Evolutionary conservation across 2,113 vertebrate species (phyloP).

Genomic region (Oryzias javanicus): DNA sequence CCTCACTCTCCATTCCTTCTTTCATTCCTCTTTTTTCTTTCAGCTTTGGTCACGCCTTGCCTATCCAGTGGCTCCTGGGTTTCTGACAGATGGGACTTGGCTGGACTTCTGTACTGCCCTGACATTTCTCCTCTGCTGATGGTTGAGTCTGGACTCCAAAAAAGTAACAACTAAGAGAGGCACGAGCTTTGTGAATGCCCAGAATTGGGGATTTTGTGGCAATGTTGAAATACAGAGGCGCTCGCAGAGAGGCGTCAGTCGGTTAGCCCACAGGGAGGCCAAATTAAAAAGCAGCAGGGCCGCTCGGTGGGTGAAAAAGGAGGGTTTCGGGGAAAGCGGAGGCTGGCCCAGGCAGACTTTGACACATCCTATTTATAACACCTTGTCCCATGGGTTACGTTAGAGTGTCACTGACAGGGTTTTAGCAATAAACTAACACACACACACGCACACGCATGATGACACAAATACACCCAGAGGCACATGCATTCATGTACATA

Average conservation of each 20-base stretch:
- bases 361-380: constrained; percentile 94
- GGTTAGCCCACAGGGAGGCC: constrained; percentile 81
- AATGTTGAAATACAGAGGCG: constrained; percentile 87
- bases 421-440: constrained; percentile 49
- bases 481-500: too few species aligned
- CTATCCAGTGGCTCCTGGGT: constrained; percentile 67
- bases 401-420: constrained; percentile 72
- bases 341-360: constrained; percentile 74
- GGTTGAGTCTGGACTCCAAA: constrained; percentile 81
- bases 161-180: constrained; percentile 68
- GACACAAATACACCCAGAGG: too few species aligned
- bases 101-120: constrained; percentile 67
- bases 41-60: constrained; percentile 76
- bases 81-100: constrained; percentile 85
- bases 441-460: constrained; percentile 36
- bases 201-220: constrained; percentile 84
- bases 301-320: constrained; percentile 77
- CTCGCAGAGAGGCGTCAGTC: constrained; percentile 88
- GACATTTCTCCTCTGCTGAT: constrained; percentile 75
- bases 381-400: constrained; percentile 78
- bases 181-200: constrained; percentile 69
- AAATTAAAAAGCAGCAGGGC: constrained; percentile 90
- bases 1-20: constrained; percentile 72
- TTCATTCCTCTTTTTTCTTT: constrained; percentile 64
- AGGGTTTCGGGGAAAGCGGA: constrained; percentile 79